Evolutionary conservation across 2,797 vertebrate genomes (phyloP).

Genomic region (Tapirus indicus): DNA sequence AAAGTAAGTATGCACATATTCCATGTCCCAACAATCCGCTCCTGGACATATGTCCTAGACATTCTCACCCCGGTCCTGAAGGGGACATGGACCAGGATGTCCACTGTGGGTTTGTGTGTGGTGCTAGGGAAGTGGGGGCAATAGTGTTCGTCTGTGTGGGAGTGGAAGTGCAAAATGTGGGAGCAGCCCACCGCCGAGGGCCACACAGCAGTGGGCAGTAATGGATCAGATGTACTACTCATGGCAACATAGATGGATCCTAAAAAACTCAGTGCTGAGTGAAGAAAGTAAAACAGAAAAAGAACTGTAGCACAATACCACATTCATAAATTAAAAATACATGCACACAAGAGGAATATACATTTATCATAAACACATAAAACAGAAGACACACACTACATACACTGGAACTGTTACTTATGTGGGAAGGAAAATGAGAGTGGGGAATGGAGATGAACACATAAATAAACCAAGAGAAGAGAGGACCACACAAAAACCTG

Average conservation of each 20-base stretch:
- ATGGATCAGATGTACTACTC: neutral
- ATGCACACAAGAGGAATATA: neutral
- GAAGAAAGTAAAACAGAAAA: neutral
- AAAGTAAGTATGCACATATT: neutral
- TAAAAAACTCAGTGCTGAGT: neutral
- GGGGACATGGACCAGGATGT: neutral
- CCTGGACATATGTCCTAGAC: neutral
- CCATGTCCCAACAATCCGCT: neutral
- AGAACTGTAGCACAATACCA: neutral
- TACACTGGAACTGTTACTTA: neutral
- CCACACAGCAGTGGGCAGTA: neutral
- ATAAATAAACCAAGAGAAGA: neutral
- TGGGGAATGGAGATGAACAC: neutral
- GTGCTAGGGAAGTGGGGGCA: neutral
- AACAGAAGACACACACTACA: neutral
- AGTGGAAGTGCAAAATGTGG: neutral
- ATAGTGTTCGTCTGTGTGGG: neutral
- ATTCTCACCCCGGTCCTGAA: neutral
- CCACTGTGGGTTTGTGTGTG: neutral
- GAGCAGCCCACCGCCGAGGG: accelerated
- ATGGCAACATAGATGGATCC: neutral
- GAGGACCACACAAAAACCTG: neutral
- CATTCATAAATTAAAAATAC: neutral
- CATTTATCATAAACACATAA: neutral
- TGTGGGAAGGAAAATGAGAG: neutral